Base-by-base conservation (phyloP, 2,113 vertebrate species). In the Cettia cetti region DNA sequence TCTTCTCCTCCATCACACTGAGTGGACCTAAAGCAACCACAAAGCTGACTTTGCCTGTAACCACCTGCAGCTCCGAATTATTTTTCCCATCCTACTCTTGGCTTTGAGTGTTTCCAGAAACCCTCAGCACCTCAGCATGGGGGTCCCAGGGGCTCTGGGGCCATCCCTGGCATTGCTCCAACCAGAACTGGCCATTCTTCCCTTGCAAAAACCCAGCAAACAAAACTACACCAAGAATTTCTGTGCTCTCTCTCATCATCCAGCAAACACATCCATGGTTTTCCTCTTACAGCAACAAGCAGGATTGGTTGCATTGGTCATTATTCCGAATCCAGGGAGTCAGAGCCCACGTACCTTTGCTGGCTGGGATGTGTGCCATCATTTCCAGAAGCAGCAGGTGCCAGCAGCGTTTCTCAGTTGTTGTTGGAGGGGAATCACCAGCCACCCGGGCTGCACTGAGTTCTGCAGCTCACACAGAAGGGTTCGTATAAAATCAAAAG, bases 161-260 rank as follows among this genome's bases (percentile, higher is more conserved):
- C 68, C 9, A 17, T 17, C 15, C 26, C 70, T 15, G 11, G 0
- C 28, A 6, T 27, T 50, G 24, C 13, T 5, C 42, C 22, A 13
- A 4, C 18, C 4, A 0, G 37, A 66, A 59, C 4, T 0, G 0
- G 8, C 6, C 17, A 1, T 24, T 9, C 71, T 33, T 65, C 23
- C 1, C 45, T 9, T 24, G 31, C 42, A 74, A 31, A 72, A 79
- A 17, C 39, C 33, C 17, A 8, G 26, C 26, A 49, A 47, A 56
- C 24, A 26, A 16, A 79, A 40, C 6, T 1, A 19, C 44, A 16
- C 3, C 35, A 10, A 50, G 63, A 64, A 82, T 44, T 59, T 17
- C 78, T 50, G 23, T 20, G 31, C 81, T 40, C 69, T 33, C 4
- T 0, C 15, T 59, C 5, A 0, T 6, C 75, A 23, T 12, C 45